Conservation (phyloP, 2,113 vertebrate genomes). For the Marcusenius ussheri region DNA sequence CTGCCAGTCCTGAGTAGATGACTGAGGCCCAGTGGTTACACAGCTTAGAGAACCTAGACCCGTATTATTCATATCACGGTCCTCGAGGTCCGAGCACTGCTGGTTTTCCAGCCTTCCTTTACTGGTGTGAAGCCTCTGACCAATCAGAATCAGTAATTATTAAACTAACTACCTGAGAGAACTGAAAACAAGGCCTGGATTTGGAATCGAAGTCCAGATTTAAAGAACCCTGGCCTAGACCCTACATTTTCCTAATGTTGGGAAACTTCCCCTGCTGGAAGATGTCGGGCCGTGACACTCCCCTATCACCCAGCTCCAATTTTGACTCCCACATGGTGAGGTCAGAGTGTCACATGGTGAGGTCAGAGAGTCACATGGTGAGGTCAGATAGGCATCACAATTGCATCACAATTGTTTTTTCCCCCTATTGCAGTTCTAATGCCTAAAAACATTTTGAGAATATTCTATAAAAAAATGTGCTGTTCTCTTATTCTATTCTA, state of each 20-base stretch:
- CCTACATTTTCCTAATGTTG: not conserved
- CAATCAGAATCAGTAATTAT: too few species aligned
- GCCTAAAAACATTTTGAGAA: not conserved
- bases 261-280: not conserved
- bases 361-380: not conserved
- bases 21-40: not conserved
- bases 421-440: not conserved
- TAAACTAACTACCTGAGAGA: too few species aligned
- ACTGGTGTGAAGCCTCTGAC: not conserved
- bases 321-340: not conserved
- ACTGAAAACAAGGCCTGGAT: too few species aligned
- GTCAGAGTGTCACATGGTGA: not conserved
- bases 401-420: not conserved
- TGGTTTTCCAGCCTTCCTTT: not conserved
- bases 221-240: not conserved
- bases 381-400: not conserved
- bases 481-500: not conserved
- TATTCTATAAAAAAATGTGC: not conserved
- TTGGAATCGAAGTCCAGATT: too few species aligned
- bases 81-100: not conserved
- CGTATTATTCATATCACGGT: not conserved
- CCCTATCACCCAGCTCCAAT: not conserved
- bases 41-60: not conserved
- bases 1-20: not conserved
- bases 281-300: not conserved